Conservation (phyloP, 2,113 vertebrate species). For the Zingel zingel region DNA sequence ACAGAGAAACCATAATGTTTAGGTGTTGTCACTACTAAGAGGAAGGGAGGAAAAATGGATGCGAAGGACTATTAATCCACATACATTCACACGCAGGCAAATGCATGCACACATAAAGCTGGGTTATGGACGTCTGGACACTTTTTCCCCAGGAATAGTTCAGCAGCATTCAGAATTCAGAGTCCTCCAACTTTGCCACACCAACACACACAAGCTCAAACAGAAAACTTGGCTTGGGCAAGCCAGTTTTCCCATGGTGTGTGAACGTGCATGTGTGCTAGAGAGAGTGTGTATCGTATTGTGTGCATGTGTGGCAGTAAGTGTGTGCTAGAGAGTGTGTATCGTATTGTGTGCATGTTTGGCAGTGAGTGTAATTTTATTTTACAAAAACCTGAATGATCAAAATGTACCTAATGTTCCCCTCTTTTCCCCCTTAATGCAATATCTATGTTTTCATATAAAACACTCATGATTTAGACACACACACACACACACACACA, state of each 20-base stretch:
- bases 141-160: constrained; percentile 39
- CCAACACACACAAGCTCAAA: constrained; percentile 45
- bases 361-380: constrained; percentile 31
- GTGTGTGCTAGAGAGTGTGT: not conserved
- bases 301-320: constrained; percentile 4
- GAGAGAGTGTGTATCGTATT: not conserved
- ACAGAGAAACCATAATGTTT: constrained; percentile 25
- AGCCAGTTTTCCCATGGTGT: constrained; percentile 40
- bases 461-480: constrained; percentile 67
- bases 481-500: constrained; percentile 9
- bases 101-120: constrained; percentile 18
- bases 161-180: constrained; percentile 45
- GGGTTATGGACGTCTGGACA: constrained; percentile 31
- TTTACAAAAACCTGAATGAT: constrained; percentile 37
- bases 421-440: constrained; percentile 26
- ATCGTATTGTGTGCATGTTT: constrained; percentile 7
- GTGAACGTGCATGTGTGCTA: not conserved
- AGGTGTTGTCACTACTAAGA: not conserved
- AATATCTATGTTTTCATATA: constrained; percentile 47
- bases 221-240: constrained; percentile 40
- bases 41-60: not conserved
- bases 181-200: constrained; percentile 14
- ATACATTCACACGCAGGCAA: not conserved
- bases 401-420: constrained; percentile 37
- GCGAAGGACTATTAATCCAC: constrained; percentile 7